Percentiles rank a stretch among this genome's conserved stretches.
Evolutionary conservation across 2,888 invertebrate genomes (phyloP).

Genomic region (Panzeria rudis): DNA sequence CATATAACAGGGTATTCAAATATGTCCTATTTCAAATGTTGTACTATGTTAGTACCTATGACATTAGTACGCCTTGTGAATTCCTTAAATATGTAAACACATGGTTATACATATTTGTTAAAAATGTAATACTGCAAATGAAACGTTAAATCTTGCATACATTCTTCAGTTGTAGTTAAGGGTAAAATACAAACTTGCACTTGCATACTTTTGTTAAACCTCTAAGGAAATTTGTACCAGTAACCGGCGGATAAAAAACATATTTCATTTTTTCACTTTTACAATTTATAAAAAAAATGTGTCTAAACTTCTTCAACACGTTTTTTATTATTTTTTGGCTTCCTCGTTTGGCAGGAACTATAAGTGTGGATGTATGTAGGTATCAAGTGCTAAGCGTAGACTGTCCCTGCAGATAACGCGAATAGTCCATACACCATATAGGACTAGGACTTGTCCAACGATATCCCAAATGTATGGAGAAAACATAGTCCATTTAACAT

Average conservation of each 20-base stretch:
- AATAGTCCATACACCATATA: not conserved
- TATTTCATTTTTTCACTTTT: constrained; percentile 71
- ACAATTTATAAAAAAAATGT: constrained; percentile 73
- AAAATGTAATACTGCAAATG: not conserved
- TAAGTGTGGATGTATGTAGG: not conserved
- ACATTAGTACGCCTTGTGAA: no score
- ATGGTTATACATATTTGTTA: not conserved
- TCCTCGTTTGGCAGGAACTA: constrained; percentile 31
- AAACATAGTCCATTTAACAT: no score
- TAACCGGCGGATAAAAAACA: constrained; percentile 67
- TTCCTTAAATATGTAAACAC: not conserved
- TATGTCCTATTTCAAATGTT: no score
- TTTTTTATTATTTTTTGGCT: constrained; percentile 28
- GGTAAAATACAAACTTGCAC: constrained; percentile 42
- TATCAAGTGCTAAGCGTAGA: no score
- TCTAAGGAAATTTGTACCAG: constrained; percentile 74
- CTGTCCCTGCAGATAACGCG: no score
- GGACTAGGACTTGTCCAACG: no score
- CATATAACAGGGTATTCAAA: no score
- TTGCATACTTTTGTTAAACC: constrained; percentile 71
- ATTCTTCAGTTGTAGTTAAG: constrained; percentile 12
- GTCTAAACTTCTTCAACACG: constrained; percentile 74
- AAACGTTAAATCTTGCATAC: not conserved
- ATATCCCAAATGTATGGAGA: no score
- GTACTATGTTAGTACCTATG: no score